Percentiles rank a stretch among this genome's conserved stretches.
Conservation (phyloP, 2,113 vertebrate species). For the Pseudonaja textilis region DNA sequence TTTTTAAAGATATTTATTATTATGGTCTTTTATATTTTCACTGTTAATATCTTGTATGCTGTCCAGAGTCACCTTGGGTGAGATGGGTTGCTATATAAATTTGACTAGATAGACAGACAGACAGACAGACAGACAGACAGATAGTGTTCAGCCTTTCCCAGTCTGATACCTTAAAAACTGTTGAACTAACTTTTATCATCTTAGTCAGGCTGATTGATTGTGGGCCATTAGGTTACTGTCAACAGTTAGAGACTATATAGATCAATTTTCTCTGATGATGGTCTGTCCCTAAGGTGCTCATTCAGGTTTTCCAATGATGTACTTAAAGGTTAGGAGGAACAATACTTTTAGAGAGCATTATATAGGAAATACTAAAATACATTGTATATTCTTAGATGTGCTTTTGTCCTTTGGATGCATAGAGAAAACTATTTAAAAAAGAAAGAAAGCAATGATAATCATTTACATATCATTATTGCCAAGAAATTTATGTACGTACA, state of each 20-base stretch:
- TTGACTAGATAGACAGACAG: too few relatives aligned
- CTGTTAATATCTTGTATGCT: too few relatives aligned
- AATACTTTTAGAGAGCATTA: neutral
- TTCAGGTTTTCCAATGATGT: neutral
- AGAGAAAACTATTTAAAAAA: neutral
- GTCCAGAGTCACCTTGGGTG: too few relatives aligned
- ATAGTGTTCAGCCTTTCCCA: neutral
- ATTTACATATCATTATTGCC: neutral
- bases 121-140: too few relatives aligned
- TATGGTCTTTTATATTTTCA: too few relatives aligned
- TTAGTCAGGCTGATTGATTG: neutral
- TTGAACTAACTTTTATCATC: neutral
- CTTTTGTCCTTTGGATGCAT: constrained; percentile 12
- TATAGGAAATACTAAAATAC: neutral
- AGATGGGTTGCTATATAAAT: too few relatives aligned
- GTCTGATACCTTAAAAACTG: neutral
- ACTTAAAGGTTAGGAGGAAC: neutral
- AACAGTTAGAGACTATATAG: neutral
- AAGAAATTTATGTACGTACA: neutral
- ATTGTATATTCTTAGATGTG: neutral
- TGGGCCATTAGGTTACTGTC: neutral
- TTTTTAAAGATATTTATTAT: too few relatives aligned
- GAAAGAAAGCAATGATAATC: neutral
- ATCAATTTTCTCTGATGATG: neutral
- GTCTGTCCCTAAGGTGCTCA: neutral